phyloP scores from a whole-genome alignment of 1,140 invertebrate species.

The Drosophila arawakana region DNA sequence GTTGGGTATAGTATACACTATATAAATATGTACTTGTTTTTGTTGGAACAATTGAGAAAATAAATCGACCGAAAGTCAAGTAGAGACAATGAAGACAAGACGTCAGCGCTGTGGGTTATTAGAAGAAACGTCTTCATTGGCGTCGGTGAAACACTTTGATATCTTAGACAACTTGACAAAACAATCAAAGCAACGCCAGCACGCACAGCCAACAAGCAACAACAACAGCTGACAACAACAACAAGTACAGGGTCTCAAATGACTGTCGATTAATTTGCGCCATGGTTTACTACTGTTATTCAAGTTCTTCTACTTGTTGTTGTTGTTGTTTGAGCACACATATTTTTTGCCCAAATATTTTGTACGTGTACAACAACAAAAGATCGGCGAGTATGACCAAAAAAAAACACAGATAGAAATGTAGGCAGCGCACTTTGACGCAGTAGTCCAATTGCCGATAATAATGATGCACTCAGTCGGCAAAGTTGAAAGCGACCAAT shows the following conservation, averaged over 20 bases:
- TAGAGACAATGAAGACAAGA: slow-evolving; percentile 73
- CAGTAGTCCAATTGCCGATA: slow-evolving; percentile 84
- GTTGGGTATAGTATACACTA: neutral
- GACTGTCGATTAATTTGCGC: slow-evolving; percentile 78
- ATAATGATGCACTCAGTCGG: slow-evolving; percentile 82
- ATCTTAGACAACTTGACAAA: slow-evolving; percentile 83
- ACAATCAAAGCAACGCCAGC: slow-evolving; percentile 77
- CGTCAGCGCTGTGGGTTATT: slow-evolving; percentile 83
- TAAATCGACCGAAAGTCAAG: slow-evolving; percentile 81
- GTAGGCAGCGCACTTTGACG: slow-evolving; percentile 77
- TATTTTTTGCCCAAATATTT: slow-evolving; percentile 69
- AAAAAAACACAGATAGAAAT: slow-evolving; percentile 38
- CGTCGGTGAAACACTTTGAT: slow-evolving; percentile 69
- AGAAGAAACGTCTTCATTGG: slow-evolving; percentile 35
- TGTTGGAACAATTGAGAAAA: slow-evolving; percentile 79
- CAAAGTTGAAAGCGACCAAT: slow-evolving; percentile 59
- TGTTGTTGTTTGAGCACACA: slow-evolving; percentile 12
- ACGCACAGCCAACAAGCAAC: slow-evolving; percentile 38
- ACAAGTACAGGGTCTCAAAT: slow-evolving; percentile 60
- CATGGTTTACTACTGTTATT: slow-evolving; percentile 59
- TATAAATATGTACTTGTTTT: slow-evolving; percentile 53
- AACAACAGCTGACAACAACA: slow-evolving; percentile 44
- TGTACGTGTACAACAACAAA: slow-evolving; percentile 55
- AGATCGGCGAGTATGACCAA: slow-evolving; percentile 20
- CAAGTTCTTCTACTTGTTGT: slow-evolving; percentile 31